These are phyloP conservation scores for Aromia moschata DNA, from an alignment of 2,888 invertebrate genomes.

Conservation along the genomic window DNA sequence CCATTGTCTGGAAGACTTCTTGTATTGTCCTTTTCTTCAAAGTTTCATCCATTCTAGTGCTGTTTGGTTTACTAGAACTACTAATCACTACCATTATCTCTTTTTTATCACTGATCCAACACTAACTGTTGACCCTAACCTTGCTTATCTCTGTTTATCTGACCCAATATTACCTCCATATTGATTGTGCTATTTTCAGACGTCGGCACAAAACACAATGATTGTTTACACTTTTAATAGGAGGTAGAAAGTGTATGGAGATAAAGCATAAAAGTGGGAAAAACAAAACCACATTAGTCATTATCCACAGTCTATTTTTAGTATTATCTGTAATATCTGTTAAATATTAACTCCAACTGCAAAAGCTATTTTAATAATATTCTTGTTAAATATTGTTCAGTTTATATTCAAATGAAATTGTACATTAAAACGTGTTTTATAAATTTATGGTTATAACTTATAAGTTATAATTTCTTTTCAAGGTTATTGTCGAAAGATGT, in stretches of 20 bases:
- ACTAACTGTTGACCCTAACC: background rate
- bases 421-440: no score
- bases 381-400: no score
- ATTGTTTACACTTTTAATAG: no score
- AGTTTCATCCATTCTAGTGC: constrained; percentile 18
- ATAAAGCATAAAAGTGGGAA: background rate
- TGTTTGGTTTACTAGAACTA: background rate
- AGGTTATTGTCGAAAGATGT: constrained; percentile 39
- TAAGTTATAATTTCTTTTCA: background rate
- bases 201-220: no score
- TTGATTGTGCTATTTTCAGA: no score
- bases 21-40: constrained; percentile 30
- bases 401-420: no score
- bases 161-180: no score
- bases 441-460: no score
- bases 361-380: no score
- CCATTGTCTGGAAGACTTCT: constrained; percentile 54
- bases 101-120: constrained; percentile 1
- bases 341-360: no score
- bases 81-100: background rate
- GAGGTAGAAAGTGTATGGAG: background rate
- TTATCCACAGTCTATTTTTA: background rate
- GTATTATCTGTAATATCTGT: no score
- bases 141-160: no score
- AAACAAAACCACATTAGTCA: background rate